These are phyloP conservation scores for Salvelinus alpinus DNA, from an alignment of 2,113 vertebrate genomes.

Conservation along the genomic window DNA sequence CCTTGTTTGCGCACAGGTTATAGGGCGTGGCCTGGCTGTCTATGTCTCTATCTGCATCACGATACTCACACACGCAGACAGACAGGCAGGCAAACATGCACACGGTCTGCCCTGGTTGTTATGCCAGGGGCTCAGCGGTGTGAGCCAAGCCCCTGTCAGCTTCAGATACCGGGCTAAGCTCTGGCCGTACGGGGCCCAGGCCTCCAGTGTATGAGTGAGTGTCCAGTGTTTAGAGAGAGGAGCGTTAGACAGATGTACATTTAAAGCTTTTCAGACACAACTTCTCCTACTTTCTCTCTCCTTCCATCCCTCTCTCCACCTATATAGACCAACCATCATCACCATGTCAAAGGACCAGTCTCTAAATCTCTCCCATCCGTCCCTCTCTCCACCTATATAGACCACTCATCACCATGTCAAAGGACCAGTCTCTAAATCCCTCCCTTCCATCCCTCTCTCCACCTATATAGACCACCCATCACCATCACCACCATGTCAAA, in stretches of 20 bases:
- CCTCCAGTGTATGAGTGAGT: no score
- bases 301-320: neutral
- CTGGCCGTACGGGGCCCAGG: no score
- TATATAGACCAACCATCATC: neutral
- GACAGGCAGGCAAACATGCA: no score
- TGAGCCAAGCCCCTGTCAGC: no score
- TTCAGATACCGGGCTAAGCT: no score
- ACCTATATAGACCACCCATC: neutral
- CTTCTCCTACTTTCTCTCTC: neutral
- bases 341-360: neutral
- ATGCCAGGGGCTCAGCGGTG: no score
- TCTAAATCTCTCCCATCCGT: neutral
- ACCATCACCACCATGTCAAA: neutral
- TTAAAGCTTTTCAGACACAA: no score
- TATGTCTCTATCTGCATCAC: no score
- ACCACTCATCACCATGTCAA: neutral
- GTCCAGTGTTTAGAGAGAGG: neutral
- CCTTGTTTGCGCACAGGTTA: no score
- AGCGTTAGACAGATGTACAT: neutral
- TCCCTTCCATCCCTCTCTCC: neutral
- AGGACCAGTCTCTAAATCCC: constrained; percentile 39
- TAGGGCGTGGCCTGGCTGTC: no score
- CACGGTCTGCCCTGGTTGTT: no score
- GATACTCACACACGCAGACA: no score
- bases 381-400: neutral